Conservation (phyloP, 1,140 invertebrate genomes). For the Stegodyphus mimosarum region DNA sequence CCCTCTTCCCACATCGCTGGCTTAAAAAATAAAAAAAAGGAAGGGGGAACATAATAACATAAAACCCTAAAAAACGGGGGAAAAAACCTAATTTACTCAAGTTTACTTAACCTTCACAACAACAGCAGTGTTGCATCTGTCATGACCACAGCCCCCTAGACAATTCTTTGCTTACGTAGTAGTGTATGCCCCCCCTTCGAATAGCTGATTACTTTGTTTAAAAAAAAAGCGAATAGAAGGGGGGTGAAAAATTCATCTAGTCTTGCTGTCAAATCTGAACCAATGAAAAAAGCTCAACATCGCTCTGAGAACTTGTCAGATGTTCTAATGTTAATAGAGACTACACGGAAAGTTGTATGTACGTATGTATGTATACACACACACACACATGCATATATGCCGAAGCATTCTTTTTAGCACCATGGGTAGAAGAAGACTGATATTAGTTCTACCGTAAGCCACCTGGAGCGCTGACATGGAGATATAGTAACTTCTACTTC, state of each 20-base stretch:
- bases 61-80: not conserved
- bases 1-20: not conserved
- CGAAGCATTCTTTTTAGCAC: constrained; percentile 28
- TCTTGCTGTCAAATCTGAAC: constrained; percentile 27
- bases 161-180: not conserved
- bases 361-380: not conserved
- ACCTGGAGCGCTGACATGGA: constrained; percentile 46
- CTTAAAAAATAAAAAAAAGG: not conserved
- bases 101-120: constrained; percentile 48
- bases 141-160: constrained; percentile 11
- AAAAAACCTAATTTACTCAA: constrained; percentile 51
- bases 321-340: constrained; percentile 51
- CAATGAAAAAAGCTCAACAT: not conserved
- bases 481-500: constrained; percentile 12
- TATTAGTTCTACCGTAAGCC: constrained; percentile 30
- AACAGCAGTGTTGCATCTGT: constrained; percentile 29
- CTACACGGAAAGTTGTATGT: not conserved
- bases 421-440: not conserved
- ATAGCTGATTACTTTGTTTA: constrained; percentile 30
- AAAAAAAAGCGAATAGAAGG: constrained; percentile 17
- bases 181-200: not conserved
- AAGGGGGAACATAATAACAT: not conserved
- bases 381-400: not conserved
- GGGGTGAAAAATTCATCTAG: constrained; percentile 30
- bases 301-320: constrained; percentile 45